Evolutionary conservation across 2,888 invertebrate species (phyloP), one percentile per base, ranked within the genome.

Genomic region (Dione juno): DNA sequence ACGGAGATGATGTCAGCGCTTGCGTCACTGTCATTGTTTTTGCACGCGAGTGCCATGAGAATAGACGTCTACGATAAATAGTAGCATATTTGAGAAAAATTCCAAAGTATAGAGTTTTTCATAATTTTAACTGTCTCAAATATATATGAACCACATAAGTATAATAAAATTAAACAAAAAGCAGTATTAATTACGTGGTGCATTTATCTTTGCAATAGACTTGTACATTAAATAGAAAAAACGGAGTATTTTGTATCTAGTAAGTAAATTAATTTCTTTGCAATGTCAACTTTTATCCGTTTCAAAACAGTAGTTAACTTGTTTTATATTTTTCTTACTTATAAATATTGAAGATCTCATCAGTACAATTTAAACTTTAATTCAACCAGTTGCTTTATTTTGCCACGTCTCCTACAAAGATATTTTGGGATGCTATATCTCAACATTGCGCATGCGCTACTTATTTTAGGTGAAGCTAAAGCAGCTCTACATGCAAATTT

Each of bases 1-100:
- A n/a, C 69, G 54, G 43, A 50, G 65, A 77, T 80, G 80, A 81
- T 77, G 77, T 81, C 79, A 81, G 21, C 69, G 59, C 41, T 66
- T 52, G 65, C 61, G 68, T 74, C 70, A 67, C 43, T 21, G 69
- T 67, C 70, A 75, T 72, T 74, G 73, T 74, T 74, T 52, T 66
- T 57, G 58, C 59, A 14, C 21, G 28, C 35, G 48, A 28, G 21
- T 37, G 52, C 40, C 21, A 9, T 41, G 48, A 50, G 48, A 48
- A 48, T 35, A 8, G 37, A 45, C 14, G n/a, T 28, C 68, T 68
- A 54, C 59, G 61, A 63, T 11, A 54, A 67, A 50, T 35, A 14
- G n/a, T 43, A 19, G 61, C 59, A 65, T 11, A 43, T 6, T 37
- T 61, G n/a, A 35, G 7, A 11, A 5, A 16, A n/a, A 7, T 6